Percentiles rank a stretch among this genome's conserved stretches.
These are phyloP conservation scores for Pogonognathellus flavescens DNA, from an alignment of 1,140 invertebrate species.

Conservation along the genomic window DNA sequence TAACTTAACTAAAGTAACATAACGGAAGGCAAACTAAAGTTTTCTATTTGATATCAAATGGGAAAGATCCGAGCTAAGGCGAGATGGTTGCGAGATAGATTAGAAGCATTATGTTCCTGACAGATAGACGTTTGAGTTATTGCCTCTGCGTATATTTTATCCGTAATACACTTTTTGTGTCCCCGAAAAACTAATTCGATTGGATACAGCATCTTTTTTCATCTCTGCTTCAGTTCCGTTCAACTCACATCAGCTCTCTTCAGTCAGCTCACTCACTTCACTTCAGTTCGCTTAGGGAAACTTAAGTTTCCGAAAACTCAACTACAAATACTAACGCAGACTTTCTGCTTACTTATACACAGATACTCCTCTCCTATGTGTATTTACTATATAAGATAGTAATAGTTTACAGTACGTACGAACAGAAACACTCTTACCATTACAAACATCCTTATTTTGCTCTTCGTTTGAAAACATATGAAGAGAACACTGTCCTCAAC, in stretches of 20 bases:
- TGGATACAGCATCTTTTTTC: slow-evolving; percentile 66
- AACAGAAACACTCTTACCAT: slow-evolving; percentile 18
- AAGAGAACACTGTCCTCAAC: background rate
- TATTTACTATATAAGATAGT: background rate
- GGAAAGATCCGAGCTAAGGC: slow-evolving; percentile 60
- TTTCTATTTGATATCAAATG: slow-evolving; percentile 60
- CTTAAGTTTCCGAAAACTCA: slow-evolving; percentile 37
- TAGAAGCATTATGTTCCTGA: slow-evolving; percentile 67
- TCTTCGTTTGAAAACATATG: background rate
- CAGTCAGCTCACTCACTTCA: slow-evolving; percentile 47
- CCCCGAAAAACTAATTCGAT: slow-evolving; percentile 66
- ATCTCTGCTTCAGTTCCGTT: slow-evolving; percentile 64
- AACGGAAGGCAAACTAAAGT: slow-evolving; percentile 49
- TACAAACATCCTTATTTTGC: background rate
- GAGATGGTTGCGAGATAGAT: slow-evolving; percentile 67
- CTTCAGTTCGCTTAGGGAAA: slow-evolving; percentile 47
- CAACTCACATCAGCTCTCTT: slow-evolving; percentile 51
- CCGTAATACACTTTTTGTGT: slow-evolving; percentile 67
- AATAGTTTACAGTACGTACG: background rate
- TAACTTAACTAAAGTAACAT: slow-evolving; percentile 50
- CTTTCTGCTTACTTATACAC: slow-evolving; percentile 48
- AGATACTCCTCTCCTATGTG: background rate
- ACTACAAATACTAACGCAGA: slow-evolving; percentile 40
- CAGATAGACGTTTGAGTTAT: slow-evolving; percentile 68
- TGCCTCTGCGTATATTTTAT: slow-evolving; percentile 65